Base-by-base conservation (phyloP, 2,113 vertebrate species). In the Rhinichthys klamathensis region DNA sequence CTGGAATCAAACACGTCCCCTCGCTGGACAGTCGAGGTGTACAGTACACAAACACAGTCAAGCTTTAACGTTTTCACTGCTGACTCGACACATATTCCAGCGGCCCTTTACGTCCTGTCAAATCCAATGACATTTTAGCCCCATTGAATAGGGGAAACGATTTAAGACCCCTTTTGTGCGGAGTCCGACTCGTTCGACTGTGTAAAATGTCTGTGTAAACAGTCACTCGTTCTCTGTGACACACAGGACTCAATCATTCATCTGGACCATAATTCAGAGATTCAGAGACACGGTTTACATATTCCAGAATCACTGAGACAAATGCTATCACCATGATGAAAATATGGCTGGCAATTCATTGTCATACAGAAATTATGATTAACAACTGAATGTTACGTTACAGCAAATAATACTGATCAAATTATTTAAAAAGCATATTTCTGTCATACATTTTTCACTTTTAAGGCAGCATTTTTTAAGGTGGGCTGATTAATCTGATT, bases 11-110 rank as follows among this genome's bases (percentile, higher is more conserved):
- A 41, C 35, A 49, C 12, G 18, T 35, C 44, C 72, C 44, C 60
- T 63, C 5, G 1, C 11, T 12, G 13, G 61, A 9, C 61, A 30
- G 54, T 79, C 13, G 80, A 87, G 87, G 54, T 85, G 83, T 86
- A 85, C 88, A 81, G 91, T 90, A 89, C 89, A 92, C 92, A 93
- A 92, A 92, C 91, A 92, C 89, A 81, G 90, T 91, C 54, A 0
- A 56, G 54, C 72, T 23, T 69, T 35, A 69, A 1, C 5, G 30
- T 18, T 93, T 91, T 91, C 89, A 90, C 80, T 89, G 92, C 92
- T 93, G 89, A 87, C 89, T 92, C 80, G 13, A 92, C 92, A 93
- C 87, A 90, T 90, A 93, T 93, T 92, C 91, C 90, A 90, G 76
- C 83, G 35, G 58, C 54, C 54, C 74, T 74, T 83, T 51, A 85